Conservation (phyloP, 1,140 invertebrate genomes). For the Brachionus plicatilis region DNA sequence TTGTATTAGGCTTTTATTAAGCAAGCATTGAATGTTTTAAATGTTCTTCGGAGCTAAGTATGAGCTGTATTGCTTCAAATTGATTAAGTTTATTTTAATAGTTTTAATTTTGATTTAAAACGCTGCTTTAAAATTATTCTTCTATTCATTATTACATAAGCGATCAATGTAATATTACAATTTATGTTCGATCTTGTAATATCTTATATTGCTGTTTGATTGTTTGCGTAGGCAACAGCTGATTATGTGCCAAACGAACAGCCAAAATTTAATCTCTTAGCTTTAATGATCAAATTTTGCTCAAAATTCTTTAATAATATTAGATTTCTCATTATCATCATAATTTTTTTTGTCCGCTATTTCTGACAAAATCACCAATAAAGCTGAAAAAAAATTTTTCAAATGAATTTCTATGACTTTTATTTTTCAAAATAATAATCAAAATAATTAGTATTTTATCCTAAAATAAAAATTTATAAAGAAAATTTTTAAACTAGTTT, state of each 20-base stretch:
- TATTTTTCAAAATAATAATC: too few relatives aligned
- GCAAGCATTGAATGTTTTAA: background rate
- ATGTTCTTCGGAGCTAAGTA: background rate
- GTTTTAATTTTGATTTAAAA: background rate
- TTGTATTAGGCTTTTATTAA: background rate
- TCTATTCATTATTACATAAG: background rate
- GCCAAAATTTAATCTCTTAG: background rate
- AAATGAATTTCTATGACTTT: too few relatives aligned
- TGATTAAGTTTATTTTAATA: background rate
- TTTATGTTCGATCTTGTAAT: background rate
- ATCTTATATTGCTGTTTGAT: background rate
- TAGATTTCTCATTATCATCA: background rate
- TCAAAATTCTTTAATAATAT: background rate
- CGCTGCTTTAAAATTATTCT: background rate
- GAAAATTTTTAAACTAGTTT: too few relatives aligned
- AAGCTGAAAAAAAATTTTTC: too few relatives aligned
- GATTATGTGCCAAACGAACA: background rate
- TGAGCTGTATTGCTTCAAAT: background rate
- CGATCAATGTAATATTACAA: background rate
- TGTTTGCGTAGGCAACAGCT: background rate
- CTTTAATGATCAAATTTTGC: background rate
- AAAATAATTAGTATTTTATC: too few relatives aligned
- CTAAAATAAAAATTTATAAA: too few relatives aligned
- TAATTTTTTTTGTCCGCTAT: background rate
- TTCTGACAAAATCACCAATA: too few relatives aligned